Evolutionary conservation across 2,113 vertebrate species (phyloP).

Genomic region (Eonycteris spelaea): DNA sequence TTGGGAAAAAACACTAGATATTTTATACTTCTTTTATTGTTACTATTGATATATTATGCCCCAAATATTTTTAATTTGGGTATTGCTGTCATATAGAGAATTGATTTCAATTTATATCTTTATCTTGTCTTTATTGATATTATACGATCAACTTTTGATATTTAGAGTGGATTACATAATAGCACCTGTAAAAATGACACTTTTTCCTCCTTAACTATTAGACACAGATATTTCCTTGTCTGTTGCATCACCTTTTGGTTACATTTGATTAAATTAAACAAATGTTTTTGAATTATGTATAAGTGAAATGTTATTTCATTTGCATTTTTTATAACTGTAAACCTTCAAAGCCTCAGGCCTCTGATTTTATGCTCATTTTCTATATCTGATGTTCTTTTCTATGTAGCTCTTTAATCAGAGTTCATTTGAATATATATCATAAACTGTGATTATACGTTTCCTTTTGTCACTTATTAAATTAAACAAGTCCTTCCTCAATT

Average conservation of each 20-base stretch:
- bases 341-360: background rate
- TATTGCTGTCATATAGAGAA: background rate
- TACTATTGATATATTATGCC: background rate
- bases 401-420: background rate
- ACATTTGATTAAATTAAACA: background rate
- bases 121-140: background rate
- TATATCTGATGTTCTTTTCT: background rate
- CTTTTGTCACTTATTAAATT: slow-evolving; percentile 3
- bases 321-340: slow-evolving; percentile 6
- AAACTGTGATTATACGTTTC: background rate
- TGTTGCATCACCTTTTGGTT: background rate
- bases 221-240: background rate
- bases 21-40: background rate
- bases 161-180: background rate
- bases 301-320: background rate
- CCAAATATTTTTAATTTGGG: background rate
- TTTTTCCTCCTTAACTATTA: background rate
- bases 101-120: background rate
- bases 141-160: background rate
- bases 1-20: background rate
- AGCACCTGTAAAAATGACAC: background rate
- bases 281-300: background rate
- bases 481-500: background rate
- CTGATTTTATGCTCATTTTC: slow-evolving; percentile 12
- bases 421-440: background rate